A percentile compares a stretch with the other conserved stretches of the same genome.
Evolutionary conservation across 2,888 invertebrate species (phyloP).

Genomic region (Heliconius cydno): DNA sequence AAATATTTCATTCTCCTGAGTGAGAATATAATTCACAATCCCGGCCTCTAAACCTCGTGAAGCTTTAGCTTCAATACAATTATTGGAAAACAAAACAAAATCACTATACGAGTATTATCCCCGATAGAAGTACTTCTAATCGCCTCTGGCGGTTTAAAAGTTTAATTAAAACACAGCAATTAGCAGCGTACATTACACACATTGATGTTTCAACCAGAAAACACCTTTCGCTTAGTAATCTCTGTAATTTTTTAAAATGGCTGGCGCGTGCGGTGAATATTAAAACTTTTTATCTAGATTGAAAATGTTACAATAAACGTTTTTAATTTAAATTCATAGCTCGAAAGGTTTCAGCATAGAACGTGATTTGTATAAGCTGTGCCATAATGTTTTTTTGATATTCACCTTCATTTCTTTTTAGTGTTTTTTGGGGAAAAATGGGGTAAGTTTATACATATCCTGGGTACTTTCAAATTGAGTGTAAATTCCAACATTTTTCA

Average conservation of each 20-base stretch:
- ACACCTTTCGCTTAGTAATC: conserved; percentile 29
- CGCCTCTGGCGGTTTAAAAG: neutral
- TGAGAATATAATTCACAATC: no score
- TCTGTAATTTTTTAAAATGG: conserved; percentile 26
- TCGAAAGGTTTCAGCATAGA: conserved; percentile 24
- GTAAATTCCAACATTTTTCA: no score
- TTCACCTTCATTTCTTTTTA: neutral
- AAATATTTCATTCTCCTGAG: no score
- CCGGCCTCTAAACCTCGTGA: no score
- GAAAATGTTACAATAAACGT: conserved; percentile 30
- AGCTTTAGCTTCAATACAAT: neutral
- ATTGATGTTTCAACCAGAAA: conserved; percentile 17
- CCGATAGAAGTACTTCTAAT: neutral
- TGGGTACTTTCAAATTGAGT: neutral
- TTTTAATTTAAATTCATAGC: conserved; percentile 32
- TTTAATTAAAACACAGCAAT: conserved; percentile 16
- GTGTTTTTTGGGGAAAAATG: neutral
- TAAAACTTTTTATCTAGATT: conserved; percentile 31
- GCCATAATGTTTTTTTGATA: neutral
- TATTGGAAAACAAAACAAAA: conserved; percentile 10
- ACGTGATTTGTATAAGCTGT: conserved; percentile 25
- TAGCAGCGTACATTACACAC: conserved; percentile 8
- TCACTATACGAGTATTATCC: neutral
- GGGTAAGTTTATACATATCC: neutral
- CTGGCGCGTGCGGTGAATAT: conserved; percentile 26